Conservation (phyloP, 2,797 vertebrate genomes). For the Intellagama lesueurii region DNA sequence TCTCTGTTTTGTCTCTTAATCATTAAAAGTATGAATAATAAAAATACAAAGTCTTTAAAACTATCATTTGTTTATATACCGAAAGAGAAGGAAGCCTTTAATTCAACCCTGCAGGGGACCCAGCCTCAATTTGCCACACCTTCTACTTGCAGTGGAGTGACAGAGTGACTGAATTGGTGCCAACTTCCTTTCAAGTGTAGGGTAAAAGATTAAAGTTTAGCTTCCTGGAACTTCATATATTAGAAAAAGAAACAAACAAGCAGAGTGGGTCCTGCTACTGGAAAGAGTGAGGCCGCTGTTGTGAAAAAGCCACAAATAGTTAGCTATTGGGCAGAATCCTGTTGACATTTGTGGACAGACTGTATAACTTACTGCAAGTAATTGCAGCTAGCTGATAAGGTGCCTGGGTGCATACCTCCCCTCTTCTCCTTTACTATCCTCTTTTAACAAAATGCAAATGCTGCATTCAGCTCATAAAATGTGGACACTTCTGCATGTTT, state of each 20-base stretch:
- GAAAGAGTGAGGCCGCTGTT: no score
- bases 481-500: neutral
- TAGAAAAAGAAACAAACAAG: neutral
- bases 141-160: neutral
- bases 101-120: neutral
- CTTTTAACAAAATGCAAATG: neutral
- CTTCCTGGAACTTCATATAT: neutral
- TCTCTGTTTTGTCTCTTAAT: neutral
- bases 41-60: no score
- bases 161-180: neutral
- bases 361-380: no score
- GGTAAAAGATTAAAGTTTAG: neutral
- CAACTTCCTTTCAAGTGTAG: neutral
- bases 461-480: neutral
- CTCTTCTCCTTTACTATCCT: no score
- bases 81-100: neutral
- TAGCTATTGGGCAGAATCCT: no score
- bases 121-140: neutral
- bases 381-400: no score
- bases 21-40: no score
- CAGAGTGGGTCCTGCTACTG: no score
- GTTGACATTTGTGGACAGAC: no score
- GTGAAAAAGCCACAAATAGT: neutral
- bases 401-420: no score
- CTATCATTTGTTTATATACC: no score